A percentile compares a stretch with the other conserved stretches of the same genome.
These are phyloP conservation scores for Pangasius macronema DNA, from an alignment of 2,797 vertebrate genomes.

Conservation along the genomic window DNA sequence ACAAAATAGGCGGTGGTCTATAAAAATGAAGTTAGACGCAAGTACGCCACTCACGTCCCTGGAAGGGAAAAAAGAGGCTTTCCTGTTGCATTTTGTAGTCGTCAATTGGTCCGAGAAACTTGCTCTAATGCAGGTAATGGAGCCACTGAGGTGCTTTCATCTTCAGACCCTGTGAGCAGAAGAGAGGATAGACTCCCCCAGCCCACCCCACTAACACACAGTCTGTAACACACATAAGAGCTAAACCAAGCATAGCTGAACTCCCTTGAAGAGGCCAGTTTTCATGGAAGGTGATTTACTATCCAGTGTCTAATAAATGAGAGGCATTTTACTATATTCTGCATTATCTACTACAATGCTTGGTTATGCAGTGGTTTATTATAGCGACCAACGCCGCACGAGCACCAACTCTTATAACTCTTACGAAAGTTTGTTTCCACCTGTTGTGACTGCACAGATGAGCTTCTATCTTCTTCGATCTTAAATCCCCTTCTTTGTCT, in stretches of 20 bases:
- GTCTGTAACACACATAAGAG: conserved; percentile 76
- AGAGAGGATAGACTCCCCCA: conserved; percentile 68
- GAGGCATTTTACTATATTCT: conserved; percentile 49
- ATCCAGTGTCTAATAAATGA: conserved; percentile 42
- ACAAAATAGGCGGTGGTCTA: conserved; percentile 88
- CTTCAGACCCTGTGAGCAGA: conserved; percentile 77
- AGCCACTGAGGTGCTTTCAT: conserved; percentile 94
- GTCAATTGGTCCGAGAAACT: conserved; percentile 84
- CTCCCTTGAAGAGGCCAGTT: conserved; percentile 59
- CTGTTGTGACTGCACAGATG: too few relatives aligned
- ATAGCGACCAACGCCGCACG: too few relatives aligned
- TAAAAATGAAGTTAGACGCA: conserved; percentile 93
- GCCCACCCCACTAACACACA: conserved; percentile 59
- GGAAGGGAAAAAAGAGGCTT: conserved; percentile 79
- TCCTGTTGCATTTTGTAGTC: conserved; percentile 91
- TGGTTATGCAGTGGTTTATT: conserved; percentile 22
- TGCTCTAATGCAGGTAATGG: conserved; percentile 96
- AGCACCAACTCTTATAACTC: too few relatives aligned
- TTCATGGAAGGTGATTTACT: conserved; percentile 44
- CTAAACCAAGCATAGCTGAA: conserved; percentile 68
- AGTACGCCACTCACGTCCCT: conserved; percentile 92
- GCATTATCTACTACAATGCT: conserved; percentile 41
- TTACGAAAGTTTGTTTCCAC: too few relatives aligned
- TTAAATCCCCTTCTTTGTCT: background rate
- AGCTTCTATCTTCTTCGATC: background rate